These are phyloP conservation scores for Dromiciops gliroides DNA, from an alignment of 2,113 vertebrate genomes.

Conservation along the genomic window DNA sequence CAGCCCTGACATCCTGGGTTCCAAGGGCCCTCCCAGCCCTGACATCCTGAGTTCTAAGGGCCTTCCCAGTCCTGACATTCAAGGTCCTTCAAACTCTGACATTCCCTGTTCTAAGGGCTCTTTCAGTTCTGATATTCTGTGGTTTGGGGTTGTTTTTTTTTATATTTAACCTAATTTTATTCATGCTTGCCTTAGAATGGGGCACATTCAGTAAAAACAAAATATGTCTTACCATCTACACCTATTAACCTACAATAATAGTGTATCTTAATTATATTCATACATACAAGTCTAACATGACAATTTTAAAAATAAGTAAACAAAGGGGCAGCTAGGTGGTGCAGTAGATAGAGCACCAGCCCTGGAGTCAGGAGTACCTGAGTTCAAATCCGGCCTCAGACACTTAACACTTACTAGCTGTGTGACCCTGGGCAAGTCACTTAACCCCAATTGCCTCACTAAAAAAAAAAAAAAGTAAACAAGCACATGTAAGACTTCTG, in stretches of 20 bases:
- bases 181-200: constrained; percentile 89
- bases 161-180: constrained; percentile 92
- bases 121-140: neutral
- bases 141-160: neutral
- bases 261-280: neutral
- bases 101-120: neutral
- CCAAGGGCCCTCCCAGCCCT: neutral
- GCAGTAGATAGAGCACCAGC: too few relatives aligned
- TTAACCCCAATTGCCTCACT: too few relatives aligned
- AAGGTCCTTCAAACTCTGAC: too few relatives aligned
- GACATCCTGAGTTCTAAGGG: neutral
- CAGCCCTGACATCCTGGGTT: neutral
- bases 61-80: neutral
- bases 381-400: too few relatives aligned
- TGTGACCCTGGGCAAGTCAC: too few relatives aligned
- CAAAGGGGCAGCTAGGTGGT: too few relatives aligned
- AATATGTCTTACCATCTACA: constrained; percentile 82
- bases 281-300: neutral
- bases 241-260: neutral
- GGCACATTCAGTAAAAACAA: constrained; percentile 90
- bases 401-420: too few relatives aligned
- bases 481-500: constrained; percentile 91
- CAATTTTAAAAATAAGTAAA: constrained; percentile 51
- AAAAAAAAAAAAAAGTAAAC: constrained; percentile 59
- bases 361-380: too few relatives aligned